Evolutionary conservation across 2,113 vertebrate species (phyloP).

Genomic region (Menura novaehollandiae): DNA sequence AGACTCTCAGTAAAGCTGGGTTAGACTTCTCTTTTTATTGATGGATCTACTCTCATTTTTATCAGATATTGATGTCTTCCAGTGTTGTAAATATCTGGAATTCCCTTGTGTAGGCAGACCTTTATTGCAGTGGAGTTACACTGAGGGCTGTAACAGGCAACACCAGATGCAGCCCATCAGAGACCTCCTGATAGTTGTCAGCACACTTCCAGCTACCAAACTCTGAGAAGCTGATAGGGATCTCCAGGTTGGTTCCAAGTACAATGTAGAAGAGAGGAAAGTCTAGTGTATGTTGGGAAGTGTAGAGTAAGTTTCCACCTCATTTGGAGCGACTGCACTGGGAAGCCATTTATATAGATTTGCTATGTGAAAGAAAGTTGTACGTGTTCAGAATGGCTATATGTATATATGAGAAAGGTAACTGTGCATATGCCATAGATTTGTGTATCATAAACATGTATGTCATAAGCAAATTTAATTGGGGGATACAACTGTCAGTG

Average conservation of each 20-base stretch:
- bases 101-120: not conserved
- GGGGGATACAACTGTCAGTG: not conserved
- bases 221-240: not conserved
- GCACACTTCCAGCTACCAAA: not conserved
- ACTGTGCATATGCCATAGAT: not conserved
- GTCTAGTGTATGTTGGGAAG: not conserved
- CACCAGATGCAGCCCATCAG: not conserved
- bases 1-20: not conserved
- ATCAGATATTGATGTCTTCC: not conserved
- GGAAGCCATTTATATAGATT: not conserved
- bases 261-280: not conserved
- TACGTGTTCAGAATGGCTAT: not conserved
- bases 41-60: not conserved
- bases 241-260: not conserved
- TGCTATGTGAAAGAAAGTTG: not conserved
- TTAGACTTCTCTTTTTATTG: not conserved
- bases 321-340: fast-evolving
- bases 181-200: not conserved
- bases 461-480: slow-evolving; percentile 5
- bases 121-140: not conserved
- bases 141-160: not conserved
- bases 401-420: not conserved
- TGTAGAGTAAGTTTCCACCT: not conserved
- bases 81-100: not conserved
- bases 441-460: not conserved